Conservation (phyloP, 1,140 invertebrate genomes). For the Harpegnathos saltator region DNA sequence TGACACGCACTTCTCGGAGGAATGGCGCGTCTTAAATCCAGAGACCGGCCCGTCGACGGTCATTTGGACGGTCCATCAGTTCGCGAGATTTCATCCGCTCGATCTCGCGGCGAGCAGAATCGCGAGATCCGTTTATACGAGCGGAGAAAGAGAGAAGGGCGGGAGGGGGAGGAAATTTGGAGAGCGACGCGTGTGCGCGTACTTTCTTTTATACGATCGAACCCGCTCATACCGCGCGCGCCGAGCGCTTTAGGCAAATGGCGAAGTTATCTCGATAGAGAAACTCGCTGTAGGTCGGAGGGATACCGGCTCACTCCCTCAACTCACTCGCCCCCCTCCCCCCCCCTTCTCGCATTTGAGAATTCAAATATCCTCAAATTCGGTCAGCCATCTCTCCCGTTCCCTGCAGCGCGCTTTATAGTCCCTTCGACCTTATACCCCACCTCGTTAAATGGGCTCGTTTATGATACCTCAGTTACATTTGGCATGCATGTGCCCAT, state of each 20-base stretch:
- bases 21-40: not conserved
- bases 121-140: constrained; percentile 1
- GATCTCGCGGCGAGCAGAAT: not conserved
- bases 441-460: constrained; percentile 71
- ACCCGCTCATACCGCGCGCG: constrained; percentile 15
- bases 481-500: constrained; percentile 81
- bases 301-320: constrained; percentile 17
- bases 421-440: constrained; percentile 52
- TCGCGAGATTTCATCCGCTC: constrained; percentile 34
- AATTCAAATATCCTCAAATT: constrained; percentile 76
- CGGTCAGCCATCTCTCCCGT: constrained; percentile 23
- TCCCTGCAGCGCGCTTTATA: constrained; percentile 44
- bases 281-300: constrained; percentile 9
- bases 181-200: not conserved
- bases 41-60: not conserved
- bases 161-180: not conserved
- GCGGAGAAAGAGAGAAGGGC: not conserved
- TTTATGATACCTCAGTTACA: constrained; percentile 72
- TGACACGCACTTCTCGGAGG: not conserved
- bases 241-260: constrained; percentile 44
- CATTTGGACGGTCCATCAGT: not conserved
- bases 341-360: constrained; percentile 62
- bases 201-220: constrained; percentile 47
- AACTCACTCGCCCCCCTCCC: no score
- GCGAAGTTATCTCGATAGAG: constrained; percentile 44